Base-by-base conservation (phyloP, 2,113 vertebrate genomes). In the Gallinago jamesoni region DNA sequence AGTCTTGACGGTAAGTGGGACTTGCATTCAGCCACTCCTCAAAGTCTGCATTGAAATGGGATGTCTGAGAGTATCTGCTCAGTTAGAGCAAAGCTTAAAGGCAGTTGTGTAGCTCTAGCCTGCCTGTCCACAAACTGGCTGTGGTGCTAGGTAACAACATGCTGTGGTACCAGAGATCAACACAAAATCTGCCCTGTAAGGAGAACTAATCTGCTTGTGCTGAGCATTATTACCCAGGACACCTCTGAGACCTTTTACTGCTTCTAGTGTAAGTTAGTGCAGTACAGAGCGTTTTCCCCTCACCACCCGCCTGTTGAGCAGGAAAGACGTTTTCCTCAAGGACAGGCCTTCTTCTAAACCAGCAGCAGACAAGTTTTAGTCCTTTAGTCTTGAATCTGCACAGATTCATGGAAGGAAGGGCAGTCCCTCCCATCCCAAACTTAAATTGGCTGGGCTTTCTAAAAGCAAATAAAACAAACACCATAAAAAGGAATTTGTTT, bases 251-350 rank as follows among this genome's bases (percentile, higher is more conserved):
- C 31, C 41, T 35, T 41, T 75, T 75, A 21, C 39, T 52, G 39
- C 48, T 43, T 31, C 33, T 53, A 30, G 30, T 52, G 21, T 30
- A 41, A 78, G 31, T 35, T 39, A 12, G 24, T 3, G 16, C 9
- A 53, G 21, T 10, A 15, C 2, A n/a, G 9, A 18, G 16, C 6
- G 10, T 37, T 25, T 4, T 4, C 4, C 17, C 2, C 3, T 14
- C 37, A 23, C 12, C 17, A 5, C 12, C 6, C 1, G 2, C 5
- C 14, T 52, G 4, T 1, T 11, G 7, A 28, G 33, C 48, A 31
- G 41, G 25, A 48, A n/a, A 15, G n/a, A 43, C 2, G 3, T 47
- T 56, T 78, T 70, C n/a, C 41, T 70, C 1, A 1, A 17, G 52
- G 24, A 9, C 0, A 28, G 19, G 16, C 59, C 48, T 50, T 47